These are phyloP conservation scores for Sebastes variabilis DNA, from an alignment of 2,797 vertebrate species.

Conservation along the genomic window DNA sequence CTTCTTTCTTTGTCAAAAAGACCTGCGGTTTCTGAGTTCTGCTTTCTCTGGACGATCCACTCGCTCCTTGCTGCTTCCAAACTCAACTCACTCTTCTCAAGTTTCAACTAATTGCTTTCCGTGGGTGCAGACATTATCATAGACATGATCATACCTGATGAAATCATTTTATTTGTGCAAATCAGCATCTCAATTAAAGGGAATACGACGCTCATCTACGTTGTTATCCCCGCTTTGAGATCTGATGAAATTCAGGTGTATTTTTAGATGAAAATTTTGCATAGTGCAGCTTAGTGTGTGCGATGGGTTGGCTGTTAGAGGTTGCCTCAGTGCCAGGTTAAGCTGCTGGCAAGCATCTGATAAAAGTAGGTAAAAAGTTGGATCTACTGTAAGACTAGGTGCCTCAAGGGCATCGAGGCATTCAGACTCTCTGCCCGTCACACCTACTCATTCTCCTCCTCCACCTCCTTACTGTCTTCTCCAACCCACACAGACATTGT, in stretches of 20 bases:
- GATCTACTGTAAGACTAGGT: background rate
- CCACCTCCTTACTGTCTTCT: background rate
- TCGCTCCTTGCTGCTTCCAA: background rate
- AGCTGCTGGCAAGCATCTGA: background rate
- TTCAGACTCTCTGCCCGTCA: background rate
- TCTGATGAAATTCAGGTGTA: background rate
- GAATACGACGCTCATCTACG: background rate
- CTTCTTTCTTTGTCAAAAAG: background rate
- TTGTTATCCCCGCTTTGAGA: background rate
- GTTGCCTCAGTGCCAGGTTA: background rate
- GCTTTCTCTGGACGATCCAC: background rate
- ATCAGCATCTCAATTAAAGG: background rate
- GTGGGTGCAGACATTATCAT: background rate
- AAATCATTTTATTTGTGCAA: background rate
- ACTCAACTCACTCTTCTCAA: background rate
- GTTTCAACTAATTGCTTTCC: background rate
- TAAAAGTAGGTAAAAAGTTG: background rate
- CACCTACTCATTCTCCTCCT: background rate
- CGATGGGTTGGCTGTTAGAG: background rate
- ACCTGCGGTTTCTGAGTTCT: background rate
- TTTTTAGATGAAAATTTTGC: background rate
- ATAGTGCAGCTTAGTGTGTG: background rate
- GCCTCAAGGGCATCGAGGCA: conserved; percentile 24
- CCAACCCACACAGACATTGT: conserved; percentile 11
- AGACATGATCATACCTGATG: background rate